Evolutionary conservation across 2,797 vertebrate genomes (phyloP).

Genomic region (Atherinosoma microstoma): DNA sequence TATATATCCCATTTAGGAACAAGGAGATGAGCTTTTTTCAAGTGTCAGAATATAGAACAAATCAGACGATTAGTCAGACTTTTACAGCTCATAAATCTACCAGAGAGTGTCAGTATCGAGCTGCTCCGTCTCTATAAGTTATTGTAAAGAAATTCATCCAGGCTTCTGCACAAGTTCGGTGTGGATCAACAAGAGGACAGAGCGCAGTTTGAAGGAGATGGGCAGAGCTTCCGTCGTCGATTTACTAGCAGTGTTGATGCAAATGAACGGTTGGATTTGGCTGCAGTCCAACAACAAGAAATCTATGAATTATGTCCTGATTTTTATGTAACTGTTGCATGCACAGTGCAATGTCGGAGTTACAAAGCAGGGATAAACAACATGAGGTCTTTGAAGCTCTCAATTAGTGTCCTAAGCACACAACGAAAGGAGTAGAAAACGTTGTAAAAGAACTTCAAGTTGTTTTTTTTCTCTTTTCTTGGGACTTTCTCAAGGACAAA

Average conservation of each 20-base stretch:
- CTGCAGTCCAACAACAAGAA: not conserved
- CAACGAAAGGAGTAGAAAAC: not conserved
- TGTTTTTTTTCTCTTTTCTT: too few species aligned
- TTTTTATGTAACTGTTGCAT: not conserved
- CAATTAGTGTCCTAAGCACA: not conserved
- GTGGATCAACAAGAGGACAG: not conserved
- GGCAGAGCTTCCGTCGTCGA: not conserved
- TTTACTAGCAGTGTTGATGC: not conserved
- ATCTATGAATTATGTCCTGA: not conserved
- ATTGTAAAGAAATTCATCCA: constrained; percentile 29
- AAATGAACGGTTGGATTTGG: not conserved
- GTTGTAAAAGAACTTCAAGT: not conserved
- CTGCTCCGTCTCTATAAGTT: constrained; percentile 30
- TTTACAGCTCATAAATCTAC: constrained; percentile 48
- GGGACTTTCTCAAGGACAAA: too few species aligned
- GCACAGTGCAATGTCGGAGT: not conserved
- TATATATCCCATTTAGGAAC: not conserved
- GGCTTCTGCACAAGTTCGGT: not conserved
- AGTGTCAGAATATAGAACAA: constrained; percentile 3
- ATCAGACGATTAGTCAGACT: constrained; percentile 11
- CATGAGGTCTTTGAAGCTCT: not conserved
- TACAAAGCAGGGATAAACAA: not conserved
- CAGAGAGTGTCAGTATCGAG: constrained; percentile 85
- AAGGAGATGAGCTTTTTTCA: not conserved
- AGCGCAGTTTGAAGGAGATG: not conserved